Conservation (phyloP, 2,888 invertebrate species). For the Ormyrus pomaceus region DNA sequence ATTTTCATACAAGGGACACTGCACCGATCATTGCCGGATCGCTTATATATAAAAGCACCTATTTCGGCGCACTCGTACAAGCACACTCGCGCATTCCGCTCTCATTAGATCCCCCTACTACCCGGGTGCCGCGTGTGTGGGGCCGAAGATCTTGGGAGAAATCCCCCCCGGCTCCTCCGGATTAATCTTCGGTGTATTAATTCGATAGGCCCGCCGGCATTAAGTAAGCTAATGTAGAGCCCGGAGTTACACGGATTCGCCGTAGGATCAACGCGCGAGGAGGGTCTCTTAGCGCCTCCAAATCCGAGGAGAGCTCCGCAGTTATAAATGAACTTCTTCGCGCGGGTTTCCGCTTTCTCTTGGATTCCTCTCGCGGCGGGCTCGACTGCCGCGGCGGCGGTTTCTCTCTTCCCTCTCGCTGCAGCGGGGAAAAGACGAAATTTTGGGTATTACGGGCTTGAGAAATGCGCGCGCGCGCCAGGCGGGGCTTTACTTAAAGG, state of each 20-base stretch:
- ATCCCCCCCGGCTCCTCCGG: slow-evolving; percentile 37
- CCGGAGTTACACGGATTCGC: slow-evolving; percentile 5
- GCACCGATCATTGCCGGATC: too few species aligned
- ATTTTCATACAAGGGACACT: too few species aligned
- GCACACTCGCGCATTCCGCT: background rate
- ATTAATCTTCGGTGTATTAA: slow-evolving; percentile 60
- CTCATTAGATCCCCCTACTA: slow-evolving; percentile 36
- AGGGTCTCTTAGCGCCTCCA: slow-evolving; percentile 51
- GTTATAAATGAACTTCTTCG: slow-evolving; percentile 45
- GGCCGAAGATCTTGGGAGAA: slow-evolving; percentile 41
- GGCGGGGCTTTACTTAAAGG: background rate
- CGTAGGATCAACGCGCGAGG: background rate
- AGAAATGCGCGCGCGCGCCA: slow-evolving; percentile 13
- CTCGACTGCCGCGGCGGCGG: background rate
- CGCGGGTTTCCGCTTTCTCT: slow-evolving; percentile 47
- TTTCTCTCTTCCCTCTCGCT: background rate
- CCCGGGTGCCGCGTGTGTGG: background rate
- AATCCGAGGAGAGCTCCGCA: slow-evolving; percentile 12
- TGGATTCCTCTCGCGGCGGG: slow-evolving; percentile 12
- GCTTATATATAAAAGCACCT: too few species aligned
- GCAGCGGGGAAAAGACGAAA: slow-evolving; percentile 24
- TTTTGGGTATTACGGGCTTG: slow-evolving; percentile 3
- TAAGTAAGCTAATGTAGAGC: slow-evolving; percentile 70
- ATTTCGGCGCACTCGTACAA: too few species aligned
- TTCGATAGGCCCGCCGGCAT: slow-evolving; percentile 61